Evolutionary conservation across 2,797 vertebrate genomes (phyloP), one percentile per base, ranked within the genome.

Genomic region (Denticeps clupeoides): DNA sequence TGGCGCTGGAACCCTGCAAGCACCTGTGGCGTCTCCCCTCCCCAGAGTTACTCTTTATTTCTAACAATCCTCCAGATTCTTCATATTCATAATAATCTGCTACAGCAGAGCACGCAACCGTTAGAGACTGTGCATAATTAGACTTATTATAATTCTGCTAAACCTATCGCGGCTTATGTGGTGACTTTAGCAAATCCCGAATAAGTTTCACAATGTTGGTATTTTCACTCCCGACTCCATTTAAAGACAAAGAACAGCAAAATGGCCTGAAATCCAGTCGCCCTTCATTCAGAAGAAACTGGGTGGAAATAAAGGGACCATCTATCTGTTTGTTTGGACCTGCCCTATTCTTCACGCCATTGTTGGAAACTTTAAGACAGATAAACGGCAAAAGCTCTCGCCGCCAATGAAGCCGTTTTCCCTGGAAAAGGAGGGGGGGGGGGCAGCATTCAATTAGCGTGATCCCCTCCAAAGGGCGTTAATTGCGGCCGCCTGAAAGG

Each of bases 401-500:
- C 41, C 46, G 3, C 56, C 59, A 55, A 62, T 57, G 56, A 64
- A 63, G 60, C 62, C 55, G 62, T 70, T 68, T 62, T 56, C 41
- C 41, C 42, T 2, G 51, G 52, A 49, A 59, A 47, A 38, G 49
- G 49, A 38, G 18, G 62, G 46, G 49, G 59, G 50, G 28, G 41
- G 46, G 63, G 56, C 53, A 71, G 65, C 67, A 71, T 78, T 77
- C 77, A 82, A 79, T 83, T 79, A 79, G 56, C 40, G 59, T 68
- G 64, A 58, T 74, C 72, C 75, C 64, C 79, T 73, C 74, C 70
- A 65, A 61, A 62, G 65, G 71, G 66, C 71, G 69, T 77, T 82
- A 82, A 84, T 81, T 82, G 72, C 74, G 70, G 65, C 77, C 67
- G 63, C 83, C 86, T 88, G 80, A 86, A 81, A 84, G 59, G 74